Percentiles rank a stretch among this genome's conserved stretches.
phyloP scores from a whole-genome alignment of 1,140 invertebrate genomes.

The Bombus turneri region DNA sequence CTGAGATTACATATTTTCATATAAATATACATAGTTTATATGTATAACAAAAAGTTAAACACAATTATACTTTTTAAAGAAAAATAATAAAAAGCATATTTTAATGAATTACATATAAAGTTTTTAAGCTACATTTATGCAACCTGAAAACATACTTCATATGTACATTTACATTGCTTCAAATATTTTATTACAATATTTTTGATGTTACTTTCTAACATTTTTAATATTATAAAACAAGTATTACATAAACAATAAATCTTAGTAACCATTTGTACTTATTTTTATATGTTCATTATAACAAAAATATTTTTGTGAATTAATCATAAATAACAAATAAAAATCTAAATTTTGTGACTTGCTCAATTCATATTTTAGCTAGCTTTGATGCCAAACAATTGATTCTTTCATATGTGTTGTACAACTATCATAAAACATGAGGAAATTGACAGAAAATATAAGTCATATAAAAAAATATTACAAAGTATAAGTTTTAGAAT shows the following conservation, averaged over 20 bases:
- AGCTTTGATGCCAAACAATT: too few species aligned
- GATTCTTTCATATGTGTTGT: too few species aligned
- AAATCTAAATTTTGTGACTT: too few species aligned
- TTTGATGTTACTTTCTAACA: background rate
- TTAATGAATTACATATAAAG: constrained; percentile 12
- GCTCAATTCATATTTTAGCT: too few species aligned
- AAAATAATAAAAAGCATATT: constrained; percentile 20
- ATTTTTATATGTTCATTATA: background rate
- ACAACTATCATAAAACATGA: too few species aligned
- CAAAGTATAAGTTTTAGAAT: too few species aligned
- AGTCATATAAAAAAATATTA: background rate
- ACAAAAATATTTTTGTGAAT: background rate
- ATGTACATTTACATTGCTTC: background rate
- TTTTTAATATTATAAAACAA: background rate
- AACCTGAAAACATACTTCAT: background rate
- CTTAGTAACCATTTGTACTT: background rate
- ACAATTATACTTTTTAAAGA: constrained; percentile 5
- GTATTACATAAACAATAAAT: background rate
- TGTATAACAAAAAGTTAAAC: constrained; percentile 18
- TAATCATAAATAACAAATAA: background rate
- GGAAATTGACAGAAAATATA: background rate
- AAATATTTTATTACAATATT: background rate
- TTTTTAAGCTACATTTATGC: background rate
- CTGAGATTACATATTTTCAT: constrained; percentile 15
- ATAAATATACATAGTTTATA: constrained; percentile 15